These are phyloP conservation scores for Cherax quadricarinatus DNA, from an alignment of 1,140 invertebrate species.

Conservation along the genomic window DNA sequence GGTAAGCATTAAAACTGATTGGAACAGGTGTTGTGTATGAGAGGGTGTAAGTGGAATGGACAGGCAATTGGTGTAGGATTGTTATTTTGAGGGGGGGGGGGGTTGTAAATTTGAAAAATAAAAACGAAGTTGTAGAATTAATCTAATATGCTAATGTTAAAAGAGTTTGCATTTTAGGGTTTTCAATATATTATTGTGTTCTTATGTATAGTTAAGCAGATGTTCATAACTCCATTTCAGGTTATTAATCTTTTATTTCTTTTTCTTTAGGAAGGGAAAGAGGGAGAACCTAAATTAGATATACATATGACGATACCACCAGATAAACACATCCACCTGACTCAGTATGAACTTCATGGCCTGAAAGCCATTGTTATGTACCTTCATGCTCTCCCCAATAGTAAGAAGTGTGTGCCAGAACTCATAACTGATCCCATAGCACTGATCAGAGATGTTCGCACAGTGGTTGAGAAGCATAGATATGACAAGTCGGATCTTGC, in stretches of 20 bases:
- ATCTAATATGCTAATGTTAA: too few species aligned
- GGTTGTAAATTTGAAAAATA: too few species aligned
- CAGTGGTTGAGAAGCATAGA: slow-evolving; percentile 90
- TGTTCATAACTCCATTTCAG: too few species aligned
- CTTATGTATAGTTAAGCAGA: too few species aligned
- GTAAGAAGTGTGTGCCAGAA: slow-evolving; percentile 92
- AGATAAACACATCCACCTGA: slow-evolving; percentile 76
- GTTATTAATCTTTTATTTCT: neutral
- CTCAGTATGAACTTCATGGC: slow-evolving; percentile 88
- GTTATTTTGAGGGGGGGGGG: too few species aligned
- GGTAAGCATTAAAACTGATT: too few species aligned
- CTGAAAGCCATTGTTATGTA: slow-evolving; percentile 95
- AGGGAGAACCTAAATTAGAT: slow-evolving; percentile 17
- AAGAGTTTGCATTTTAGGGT: too few species aligned
- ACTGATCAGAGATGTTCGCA: slow-evolving; percentile 91
- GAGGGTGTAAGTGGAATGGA: too few species aligned
- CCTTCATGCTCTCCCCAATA: slow-evolving; percentile 89
- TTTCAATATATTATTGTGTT: too few species aligned
- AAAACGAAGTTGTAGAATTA: too few species aligned
- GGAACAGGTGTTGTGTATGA: too few species aligned
- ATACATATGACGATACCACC: slow-evolving; percentile 9
- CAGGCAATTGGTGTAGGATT: too few species aligned
- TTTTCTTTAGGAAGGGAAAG: slow-evolving; percentile 20
- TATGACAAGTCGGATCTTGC: slow-evolving; percentile 90
- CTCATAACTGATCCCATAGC: slow-evolving; percentile 92